Percentiles rank a stretch among this genome's conserved stretches.
These are phyloP conservation scores for Spinus olivaceus DNA, from an alignment of 2,797 vertebrate species.

Conservation along the genomic window DNA sequence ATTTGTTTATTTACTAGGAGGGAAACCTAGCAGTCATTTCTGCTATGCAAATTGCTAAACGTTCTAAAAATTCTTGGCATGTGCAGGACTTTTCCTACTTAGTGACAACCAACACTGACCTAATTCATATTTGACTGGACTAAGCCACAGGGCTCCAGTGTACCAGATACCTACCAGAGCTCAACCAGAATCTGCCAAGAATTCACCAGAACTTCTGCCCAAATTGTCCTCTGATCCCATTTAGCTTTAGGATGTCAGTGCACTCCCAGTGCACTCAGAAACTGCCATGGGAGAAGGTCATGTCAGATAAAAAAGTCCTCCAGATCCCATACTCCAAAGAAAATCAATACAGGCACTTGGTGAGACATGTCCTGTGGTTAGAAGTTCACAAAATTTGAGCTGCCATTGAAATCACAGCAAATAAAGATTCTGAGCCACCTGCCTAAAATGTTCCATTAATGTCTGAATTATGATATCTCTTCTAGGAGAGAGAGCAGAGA, in stretches of 20 bases:
- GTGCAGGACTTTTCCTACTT: slow-evolving; percentile 28
- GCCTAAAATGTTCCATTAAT: background rate
- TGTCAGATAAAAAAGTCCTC: background rate
- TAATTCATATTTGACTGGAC: background rate
- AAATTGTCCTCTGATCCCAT: background rate
- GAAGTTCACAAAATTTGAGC: background rate
- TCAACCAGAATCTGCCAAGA: background rate
- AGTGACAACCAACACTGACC: background rate
- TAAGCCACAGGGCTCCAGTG: background rate
- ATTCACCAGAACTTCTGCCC: background rate
- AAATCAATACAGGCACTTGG: background rate
- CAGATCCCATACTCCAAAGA: background rate
- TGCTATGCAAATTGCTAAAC: slow-evolving; percentile 38
- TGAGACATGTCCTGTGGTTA: background rate
- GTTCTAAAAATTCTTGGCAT: slow-evolving; percentile 36
- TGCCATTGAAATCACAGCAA: background rate
- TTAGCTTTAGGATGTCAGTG: background rate
- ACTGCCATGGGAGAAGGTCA: background rate
- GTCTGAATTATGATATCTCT: background rate
- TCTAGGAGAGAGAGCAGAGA: background rate
- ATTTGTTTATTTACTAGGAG: slow-evolving; percentile 52
- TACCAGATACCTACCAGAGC: background rate
- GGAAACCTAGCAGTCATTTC: slow-evolving; percentile 33
- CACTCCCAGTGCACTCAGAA: background rate
- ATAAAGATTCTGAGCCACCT: background rate